Base-by-base conservation (phyloP, 2,113 vertebrate genomes). In the Perccottus glenii region DNA sequence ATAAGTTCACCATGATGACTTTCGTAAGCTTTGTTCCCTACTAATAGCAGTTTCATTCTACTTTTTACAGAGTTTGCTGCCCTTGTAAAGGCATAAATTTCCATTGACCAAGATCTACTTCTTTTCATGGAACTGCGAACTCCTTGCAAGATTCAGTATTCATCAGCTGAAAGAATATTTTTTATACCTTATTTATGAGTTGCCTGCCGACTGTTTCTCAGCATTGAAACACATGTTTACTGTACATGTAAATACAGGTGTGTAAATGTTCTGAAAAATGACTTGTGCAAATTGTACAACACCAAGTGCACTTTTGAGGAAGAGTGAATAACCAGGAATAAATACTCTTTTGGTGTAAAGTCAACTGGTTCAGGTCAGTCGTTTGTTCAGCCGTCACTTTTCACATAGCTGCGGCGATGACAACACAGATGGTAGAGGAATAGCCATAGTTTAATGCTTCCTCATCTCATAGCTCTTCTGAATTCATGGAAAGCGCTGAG, bases 121-220 rank as follows among this genome's bases (percentile, higher is more conserved):
- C 85, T 77, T 85, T 89, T 88, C 89, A 88, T 73, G 87, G 92
- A 92, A 92, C 88, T 82, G 87, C 77, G 43, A 84, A 73, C 91
- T 76, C 82, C 86, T 79, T 72, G 65, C 82, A 91, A 90, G 83
- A 81, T 81, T 86, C 88, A 83, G 67, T 86, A 85, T 65, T 85
- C 90, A 88, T 84, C 91, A 89, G 84, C 90, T 87, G 83, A 88
- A 89, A 89, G 87, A 85, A 91, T 90, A 86, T 90, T 92, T 93
- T 92, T 93, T 92, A 92, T 93, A 92, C 85, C 85, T 88, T 91
- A 92, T 93, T 90, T 92, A 91, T 92, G 84, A 91, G 85, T 88
- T 90, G 87, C 88, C 88, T 89, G 84, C 70, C 38, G 72, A 90
- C 84, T 86, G 69, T 91, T 84, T 85, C 81, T 89, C 77, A 88